These are phyloP conservation scores for Nothobranchius kuhntae DNA, from an alignment of 2,113 vertebrate species.

Conservation along the genomic window DNA sequence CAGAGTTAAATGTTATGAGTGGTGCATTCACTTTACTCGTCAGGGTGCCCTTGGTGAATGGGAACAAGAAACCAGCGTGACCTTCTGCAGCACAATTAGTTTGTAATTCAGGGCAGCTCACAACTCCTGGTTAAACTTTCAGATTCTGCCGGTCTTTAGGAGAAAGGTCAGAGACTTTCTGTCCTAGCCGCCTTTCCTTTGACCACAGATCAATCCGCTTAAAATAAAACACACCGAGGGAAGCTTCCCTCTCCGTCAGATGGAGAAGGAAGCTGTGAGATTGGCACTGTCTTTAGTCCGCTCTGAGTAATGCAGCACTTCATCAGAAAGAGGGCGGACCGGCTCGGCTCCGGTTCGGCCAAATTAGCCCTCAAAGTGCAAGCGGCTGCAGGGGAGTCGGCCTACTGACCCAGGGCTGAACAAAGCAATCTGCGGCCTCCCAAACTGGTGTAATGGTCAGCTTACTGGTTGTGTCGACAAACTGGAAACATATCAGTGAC, in stretches of 20 bases:
- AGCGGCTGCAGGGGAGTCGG: constrained; percentile 40
- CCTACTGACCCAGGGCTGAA: constrained; percentile 39
- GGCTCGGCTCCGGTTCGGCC: constrained; percentile 41
- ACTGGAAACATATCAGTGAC: constrained; percentile 5
- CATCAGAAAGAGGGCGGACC: constrained; percentile 55
- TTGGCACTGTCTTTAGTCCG: constrained; percentile 44
- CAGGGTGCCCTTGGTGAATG: constrained; percentile 48
- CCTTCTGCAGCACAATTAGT: constrained; percentile 13
- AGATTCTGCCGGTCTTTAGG: background rate
- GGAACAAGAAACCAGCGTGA: constrained; percentile 35
- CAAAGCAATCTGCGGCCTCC: constrained; percentile 4
- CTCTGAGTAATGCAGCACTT: constrained; percentile 36
- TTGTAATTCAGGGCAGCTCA: constrained; percentile 4
- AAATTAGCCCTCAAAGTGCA: constrained; percentile 59
- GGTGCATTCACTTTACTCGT: constrained; percentile 20
- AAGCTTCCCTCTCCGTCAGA: background rate
- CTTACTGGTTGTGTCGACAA: constrained; percentile 9
- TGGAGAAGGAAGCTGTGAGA: constrained; percentile 32
- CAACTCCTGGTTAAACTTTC: background rate
- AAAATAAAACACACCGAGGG: background rate
- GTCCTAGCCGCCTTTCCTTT: background rate
- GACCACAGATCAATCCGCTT: constrained; percentile 22
- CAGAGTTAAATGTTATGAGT: constrained; percentile 51
- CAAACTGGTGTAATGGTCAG: constrained; percentile 23
- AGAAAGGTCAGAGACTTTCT: constrained; percentile 4